Percentiles rank a stretch among this genome's conserved stretches.
Conservation (phyloP, 2,113 vertebrate genomes). For the Xiphophorus hellerii region DNA sequence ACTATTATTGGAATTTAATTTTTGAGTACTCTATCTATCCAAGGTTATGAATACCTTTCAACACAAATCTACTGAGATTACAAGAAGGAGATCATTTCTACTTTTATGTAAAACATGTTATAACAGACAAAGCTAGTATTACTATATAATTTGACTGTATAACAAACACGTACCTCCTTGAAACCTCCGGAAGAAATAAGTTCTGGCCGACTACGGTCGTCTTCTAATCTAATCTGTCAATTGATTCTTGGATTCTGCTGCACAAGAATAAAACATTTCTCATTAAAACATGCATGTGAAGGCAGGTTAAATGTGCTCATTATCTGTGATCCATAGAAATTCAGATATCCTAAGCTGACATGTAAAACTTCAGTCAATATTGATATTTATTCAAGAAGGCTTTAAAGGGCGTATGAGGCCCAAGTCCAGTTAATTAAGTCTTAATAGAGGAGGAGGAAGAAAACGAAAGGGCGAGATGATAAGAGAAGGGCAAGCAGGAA, state of each 20-base stretch:
- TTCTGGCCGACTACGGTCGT: background rate
- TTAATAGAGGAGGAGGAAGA: constrained; percentile 39
- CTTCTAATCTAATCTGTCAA: constrained; percentile 16
- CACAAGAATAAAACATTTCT: constrained; percentile 26
- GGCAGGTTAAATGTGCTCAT: constrained; percentile 43
- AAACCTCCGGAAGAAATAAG: background rate
- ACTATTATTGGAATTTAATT: no score
- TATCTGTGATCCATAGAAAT: constrained; percentile 40
- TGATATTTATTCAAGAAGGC: constrained; percentile 57
- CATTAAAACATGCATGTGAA: constrained; percentile 17
- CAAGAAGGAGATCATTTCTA: background rate
- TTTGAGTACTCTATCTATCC: no score
- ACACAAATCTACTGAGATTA: background rate
- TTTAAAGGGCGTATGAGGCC: constrained; percentile 49
- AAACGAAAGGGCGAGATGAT: constrained; percentile 35
- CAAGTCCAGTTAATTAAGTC: constrained; percentile 59
- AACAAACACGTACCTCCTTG: background rate
- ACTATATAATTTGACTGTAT: background rate
- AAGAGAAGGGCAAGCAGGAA: constrained; percentile 39
- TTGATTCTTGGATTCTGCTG: constrained; percentile 46
- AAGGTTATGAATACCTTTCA: no score
- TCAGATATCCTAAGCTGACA: constrained; percentile 35
- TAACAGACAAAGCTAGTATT: background rate
- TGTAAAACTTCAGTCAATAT: constrained; percentile 64
- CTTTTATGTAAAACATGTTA: background rate